phyloP scores from a whole-genome alignment of 92 coral and sea anemone species.

The Bergia sp. region DNA sequence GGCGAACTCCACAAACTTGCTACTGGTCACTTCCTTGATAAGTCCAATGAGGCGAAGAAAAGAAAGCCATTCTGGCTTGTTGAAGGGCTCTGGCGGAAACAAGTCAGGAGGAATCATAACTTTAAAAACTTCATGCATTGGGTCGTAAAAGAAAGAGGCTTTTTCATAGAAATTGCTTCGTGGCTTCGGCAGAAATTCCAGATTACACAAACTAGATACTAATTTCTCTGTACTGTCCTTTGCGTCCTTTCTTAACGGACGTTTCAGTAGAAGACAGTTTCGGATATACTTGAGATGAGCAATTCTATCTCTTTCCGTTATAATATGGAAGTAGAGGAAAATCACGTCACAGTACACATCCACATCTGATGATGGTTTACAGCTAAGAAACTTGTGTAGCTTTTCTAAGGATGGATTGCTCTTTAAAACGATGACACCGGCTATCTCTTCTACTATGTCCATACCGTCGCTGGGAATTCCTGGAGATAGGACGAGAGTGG shows the following conservation, averaged over 20 bases:
- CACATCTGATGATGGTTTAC: conserved; percentile 39
- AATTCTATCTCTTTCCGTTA: conserved; percentile 39
- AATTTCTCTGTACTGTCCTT: conserved; percentile 5
- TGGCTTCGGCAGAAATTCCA: conserved; percentile 1
- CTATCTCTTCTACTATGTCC: conserved; percentile 19
- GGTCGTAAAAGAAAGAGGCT: conserved; percentile 65
- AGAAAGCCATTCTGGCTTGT: conserved; percentile 45
- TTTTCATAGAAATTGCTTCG: background rate
- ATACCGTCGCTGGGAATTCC: conserved; percentile 59
- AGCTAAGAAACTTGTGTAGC: conserved; percentile 52
- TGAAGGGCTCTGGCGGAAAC: conserved; percentile 75
- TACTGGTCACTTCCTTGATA: conserved; percentile 40
- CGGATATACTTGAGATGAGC: conserved; percentile 58
- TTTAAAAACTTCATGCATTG: conserved; percentile 55
- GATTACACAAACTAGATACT: background rate
- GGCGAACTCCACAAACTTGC: conserved; percentile 56
- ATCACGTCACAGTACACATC: conserved; percentile 70
- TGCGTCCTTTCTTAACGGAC: background rate
- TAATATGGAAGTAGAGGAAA: conserved; percentile 37
- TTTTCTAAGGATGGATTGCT: background rate
- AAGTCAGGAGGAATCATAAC: conserved; percentile 56
- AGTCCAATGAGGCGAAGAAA: conserved; percentile 64
- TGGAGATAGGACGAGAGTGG: conserved; percentile 47
- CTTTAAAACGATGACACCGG: conserved; percentile 54
- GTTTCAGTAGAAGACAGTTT: background rate